Evolutionary conservation across 2,888 invertebrate genomes (phyloP), one percentile per base, ranked within the genome.

Genomic region (Pseudococcus viburni): DNA sequence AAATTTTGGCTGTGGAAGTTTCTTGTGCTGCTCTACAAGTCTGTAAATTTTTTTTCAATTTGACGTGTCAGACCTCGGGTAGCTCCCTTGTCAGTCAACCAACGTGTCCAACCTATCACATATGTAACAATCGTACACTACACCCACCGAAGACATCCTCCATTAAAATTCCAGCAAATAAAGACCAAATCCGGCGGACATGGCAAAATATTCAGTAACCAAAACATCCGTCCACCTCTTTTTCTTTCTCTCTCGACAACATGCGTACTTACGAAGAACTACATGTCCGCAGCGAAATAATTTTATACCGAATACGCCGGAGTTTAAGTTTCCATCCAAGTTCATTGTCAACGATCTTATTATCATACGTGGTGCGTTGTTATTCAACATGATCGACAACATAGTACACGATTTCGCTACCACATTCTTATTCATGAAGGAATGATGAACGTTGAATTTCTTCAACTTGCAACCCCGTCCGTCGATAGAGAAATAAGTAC

Each of bases 171-270:
- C 68, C 68, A 26, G 2, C 68, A 68, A 68, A 68, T 68, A 68
- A 68, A 68, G 22, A 68, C 68, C 68, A 68, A 68, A 68, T 68
- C 68, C 68, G 68, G 68, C 68, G 68, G 68, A 68, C 68, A 68
- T 55, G 55, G 55, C 68, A 68, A 68, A 22, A 22, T 68, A 26
- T 68, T 26, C 68, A 68, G 68, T 26, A 68, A 9, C 68, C 15
- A 68, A 9, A 68, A 68, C 68, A 68, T 68, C 68, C 68, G 68
- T 68, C 19, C 12, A 15, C 12, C 12, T 68, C 5, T 68, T 64
- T 0, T 2, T 26, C 22, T 26, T 7, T 26, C 15, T 26, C 26
- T 12, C 22, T 68, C 19, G n/a, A 33, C 48, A 15, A 55, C 55
- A 68, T 26, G 64, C 68, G 26, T 22, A n/a, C 64, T 15, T 15